Conservation (phyloP, 2,888 invertebrate genomes). For the Tetragnatha montana region DNA sequence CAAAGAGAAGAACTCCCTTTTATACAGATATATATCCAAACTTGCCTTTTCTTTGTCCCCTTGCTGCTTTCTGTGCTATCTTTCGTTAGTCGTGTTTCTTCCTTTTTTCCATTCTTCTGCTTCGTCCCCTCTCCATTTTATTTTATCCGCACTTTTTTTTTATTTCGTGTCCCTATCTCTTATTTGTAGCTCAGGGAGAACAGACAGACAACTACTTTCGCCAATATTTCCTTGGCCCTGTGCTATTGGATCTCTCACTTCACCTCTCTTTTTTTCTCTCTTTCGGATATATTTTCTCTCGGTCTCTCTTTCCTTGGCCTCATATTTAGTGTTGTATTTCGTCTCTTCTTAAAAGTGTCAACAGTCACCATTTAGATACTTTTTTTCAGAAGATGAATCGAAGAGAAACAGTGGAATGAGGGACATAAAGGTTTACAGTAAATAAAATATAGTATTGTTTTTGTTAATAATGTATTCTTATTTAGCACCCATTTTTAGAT, state of each 20-base stretch:
- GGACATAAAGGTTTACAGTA: too few relatives aligned
- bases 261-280: slow-evolving; percentile 3
- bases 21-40: slow-evolving; percentile 37
- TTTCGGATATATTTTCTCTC: background rate
- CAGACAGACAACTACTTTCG: slow-evolving; percentile 51
- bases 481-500: too few relatives aligned
- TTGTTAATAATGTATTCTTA: too few relatives aligned
- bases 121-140: slow-evolving; percentile 15
- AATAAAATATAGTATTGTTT: too few relatives aligned
- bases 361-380: background rate
- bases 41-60: slow-evolving; percentile 34
- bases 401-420: too few relatives aligned
- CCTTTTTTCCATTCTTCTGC: background rate
- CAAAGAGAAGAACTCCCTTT: slow-evolving; percentile 15
- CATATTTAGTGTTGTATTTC: slow-evolving; percentile 5
- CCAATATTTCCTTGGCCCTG: slow-evolving; percentile 54
- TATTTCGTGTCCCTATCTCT: slow-evolving; percentile 14
- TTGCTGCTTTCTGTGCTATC: slow-evolving; percentile 39
- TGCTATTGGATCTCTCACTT: slow-evolving; percentile 10
- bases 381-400: too few relatives aligned
- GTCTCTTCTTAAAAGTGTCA: slow-evolving; percentile 3
- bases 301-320: slow-evolving; percentile 15
- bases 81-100: slow-evolving; percentile 33
- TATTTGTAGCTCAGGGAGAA: slow-evolving; percentile 46
- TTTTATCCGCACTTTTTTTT: slow-evolving; percentile 39